These are phyloP conservation scores for Sarcophaga variegata DNA, from an alignment of 2,888 invertebrate genomes.

Conservation along the genomic window DNA sequence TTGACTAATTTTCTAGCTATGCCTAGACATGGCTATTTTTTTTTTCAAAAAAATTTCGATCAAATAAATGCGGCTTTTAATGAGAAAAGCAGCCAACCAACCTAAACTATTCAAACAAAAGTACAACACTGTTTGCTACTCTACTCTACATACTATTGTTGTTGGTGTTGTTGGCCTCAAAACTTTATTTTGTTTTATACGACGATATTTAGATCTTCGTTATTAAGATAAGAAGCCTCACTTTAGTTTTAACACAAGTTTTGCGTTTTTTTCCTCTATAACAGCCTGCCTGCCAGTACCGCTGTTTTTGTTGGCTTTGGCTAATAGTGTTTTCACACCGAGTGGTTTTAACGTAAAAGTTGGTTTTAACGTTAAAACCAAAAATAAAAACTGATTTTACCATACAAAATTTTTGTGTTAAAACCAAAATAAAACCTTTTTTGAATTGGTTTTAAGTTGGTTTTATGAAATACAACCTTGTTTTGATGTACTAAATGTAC, in stretches of 20 bases:
- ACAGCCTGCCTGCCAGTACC: conserved; percentile 48
- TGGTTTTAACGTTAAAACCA: too few species aligned
- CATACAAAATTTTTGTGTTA: too few species aligned
- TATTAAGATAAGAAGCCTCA: conserved; percentile 73
- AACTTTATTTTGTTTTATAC: conserved; percentile 37
- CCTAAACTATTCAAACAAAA: not conserved
- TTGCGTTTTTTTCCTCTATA: conserved; percentile 65
- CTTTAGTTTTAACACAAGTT: conserved; percentile 73
- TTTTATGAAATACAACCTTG: too few species aligned
- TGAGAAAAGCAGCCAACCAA: conserved; percentile 38
- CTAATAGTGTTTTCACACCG: too few species aligned
- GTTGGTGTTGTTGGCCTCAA: conserved; percentile 57
- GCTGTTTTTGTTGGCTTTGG: not conserved
- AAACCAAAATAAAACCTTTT: too few species aligned
- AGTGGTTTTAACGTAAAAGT: too few species aligned
- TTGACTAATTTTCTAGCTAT: conserved; percentile 31
- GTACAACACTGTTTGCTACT: not conserved
- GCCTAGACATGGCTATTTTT: conserved; percentile 30
- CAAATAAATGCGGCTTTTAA: conserved; percentile 48
- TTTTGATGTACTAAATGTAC: too few species aligned
- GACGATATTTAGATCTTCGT: conserved; percentile 57
- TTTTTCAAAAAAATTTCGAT: conserved; percentile 17
- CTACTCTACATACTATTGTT: conserved; percentile 12
- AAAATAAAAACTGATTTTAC: too few species aligned
- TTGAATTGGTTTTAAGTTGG: too few species aligned